These are phyloP conservation scores for Hylaeus volcanicus DNA, from an alignment of 1,140 invertebrate genomes.

Conservation along the genomic window DNA sequence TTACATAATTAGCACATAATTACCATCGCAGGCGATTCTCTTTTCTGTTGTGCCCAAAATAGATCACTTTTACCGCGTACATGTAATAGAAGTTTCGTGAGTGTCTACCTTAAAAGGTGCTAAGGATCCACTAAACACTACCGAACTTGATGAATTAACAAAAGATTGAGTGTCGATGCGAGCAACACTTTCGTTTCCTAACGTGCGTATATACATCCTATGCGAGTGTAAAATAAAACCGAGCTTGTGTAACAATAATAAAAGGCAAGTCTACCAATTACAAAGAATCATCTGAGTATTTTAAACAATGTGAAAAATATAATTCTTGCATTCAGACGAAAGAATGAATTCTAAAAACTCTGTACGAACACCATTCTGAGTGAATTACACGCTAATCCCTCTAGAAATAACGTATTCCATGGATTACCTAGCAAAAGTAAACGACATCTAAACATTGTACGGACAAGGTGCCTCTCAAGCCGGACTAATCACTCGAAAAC, in stretches of 20 bases:
- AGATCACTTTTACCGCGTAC: neutral
- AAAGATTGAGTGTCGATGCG: neutral
- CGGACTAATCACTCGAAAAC: neutral
- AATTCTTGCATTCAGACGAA: neutral
- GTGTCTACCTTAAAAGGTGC: neutral
- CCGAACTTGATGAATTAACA: neutral
- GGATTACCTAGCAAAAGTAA: neutral
- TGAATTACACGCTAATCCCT: neutral
- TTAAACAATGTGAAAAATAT: neutral
- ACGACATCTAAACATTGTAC: neutral
- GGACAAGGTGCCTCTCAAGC: neutral
- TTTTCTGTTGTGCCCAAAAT: neutral
- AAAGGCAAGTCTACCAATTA: neutral
- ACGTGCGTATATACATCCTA: neutral
- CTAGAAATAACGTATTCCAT: neutral
- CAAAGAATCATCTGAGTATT: slow-evolving; percentile 16
- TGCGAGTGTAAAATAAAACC: neutral
- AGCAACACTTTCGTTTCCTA: neutral
- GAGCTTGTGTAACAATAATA: neutral
- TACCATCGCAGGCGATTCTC: neutral
- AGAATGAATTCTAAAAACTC: neutral
- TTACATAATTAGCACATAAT: slow-evolving; percentile 20
- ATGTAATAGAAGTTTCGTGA: neutral
- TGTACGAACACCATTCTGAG: neutral
- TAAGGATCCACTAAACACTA: neutral